phyloP scores from a whole-genome alignment of 2,797 vertebrate genomes.

The Iguana delicatissima region DNA sequence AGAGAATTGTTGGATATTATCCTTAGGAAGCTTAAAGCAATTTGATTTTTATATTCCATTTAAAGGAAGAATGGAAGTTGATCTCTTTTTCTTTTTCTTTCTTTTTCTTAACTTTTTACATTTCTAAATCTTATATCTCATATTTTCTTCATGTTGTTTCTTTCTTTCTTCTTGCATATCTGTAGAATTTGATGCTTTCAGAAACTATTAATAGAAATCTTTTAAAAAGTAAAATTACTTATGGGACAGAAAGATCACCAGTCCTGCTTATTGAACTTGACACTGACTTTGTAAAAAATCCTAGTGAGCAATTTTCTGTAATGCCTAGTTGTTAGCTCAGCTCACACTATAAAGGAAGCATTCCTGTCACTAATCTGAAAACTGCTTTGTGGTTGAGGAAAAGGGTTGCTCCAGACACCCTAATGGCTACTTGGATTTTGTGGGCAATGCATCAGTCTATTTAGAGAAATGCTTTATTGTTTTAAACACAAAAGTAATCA shows the following conservation, averaged over 20 bases:
- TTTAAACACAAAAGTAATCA: conserved; percentile 70
- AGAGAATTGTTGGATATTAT: no score
- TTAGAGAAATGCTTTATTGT: conserved; percentile 78
- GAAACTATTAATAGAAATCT: no score
- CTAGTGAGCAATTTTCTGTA: not conserved
- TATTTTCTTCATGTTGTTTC: no score
- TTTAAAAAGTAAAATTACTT: not conserved
- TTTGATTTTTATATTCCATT: no score
- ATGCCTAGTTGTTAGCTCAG: not conserved
- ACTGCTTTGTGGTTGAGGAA: conserved; percentile 67
- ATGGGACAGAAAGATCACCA: not conserved
- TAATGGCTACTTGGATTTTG: conserved; percentile 74
- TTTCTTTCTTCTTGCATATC: no score
- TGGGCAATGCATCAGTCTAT: conserved; percentile 58
- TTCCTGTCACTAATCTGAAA: conserved; percentile 44
- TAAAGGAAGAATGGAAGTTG: no score
- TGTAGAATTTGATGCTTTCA: no score
- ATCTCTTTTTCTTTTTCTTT: no score
- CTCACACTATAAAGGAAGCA: conserved; percentile 36
- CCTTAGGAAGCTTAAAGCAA: no score
- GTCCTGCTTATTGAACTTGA: conserved; percentile 14
- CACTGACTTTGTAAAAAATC: not conserved
- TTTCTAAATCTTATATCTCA: no score
- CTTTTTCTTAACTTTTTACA: no score
- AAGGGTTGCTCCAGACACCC: conserved; percentile 69